Base-by-base conservation (phyloP, 2,113 vertebrate genomes). In the Vulpes ferrilata region DNA sequence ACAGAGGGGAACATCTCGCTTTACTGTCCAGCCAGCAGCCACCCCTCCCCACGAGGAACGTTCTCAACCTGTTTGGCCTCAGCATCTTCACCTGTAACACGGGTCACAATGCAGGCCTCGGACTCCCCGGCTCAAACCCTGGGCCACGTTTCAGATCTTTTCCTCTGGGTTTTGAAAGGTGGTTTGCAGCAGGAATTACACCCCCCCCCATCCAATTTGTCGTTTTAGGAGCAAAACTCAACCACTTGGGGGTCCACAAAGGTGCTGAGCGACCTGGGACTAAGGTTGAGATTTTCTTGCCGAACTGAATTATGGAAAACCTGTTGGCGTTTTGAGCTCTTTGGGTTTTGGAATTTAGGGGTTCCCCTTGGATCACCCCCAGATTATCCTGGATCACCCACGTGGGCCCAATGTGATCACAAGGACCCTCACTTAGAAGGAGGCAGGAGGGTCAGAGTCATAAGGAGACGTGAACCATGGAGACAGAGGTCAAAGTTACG, bases 31-130 rank as follows among this genome's bases (percentile, higher is more conserved):
- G 67, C 65, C 43, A 43, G 43, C 43, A 43, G 43, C 7, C 43
- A 15, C 0, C 9, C 1, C 2, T 4, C 8, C 0, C 10, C n/a
- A 1, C 0, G 4, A 30, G 57, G 30, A 16, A 6, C 25, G 15
- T 25, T 6, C 2, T 4, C 32, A 0, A 1, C 13, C 8, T 20
- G 15, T 89, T 27, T 38, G 19, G 62, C 5, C 0, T 0, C 22
- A 4, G 7, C 0, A 0, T 38, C 55, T 53, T 48, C 20, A 7
- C 25, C 59, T 1, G 0, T 1, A 12, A 19, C 48, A 0, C 0
- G 10, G 87, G 38, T 3, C 2, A 53, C 15, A 2, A 0, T 0
- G 11, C 7, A 7, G 65, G 57, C 8, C 38, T 15, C 2, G 0
- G 1, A 16, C 2, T 19, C 12, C 62, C 25, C 11, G 10, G n/a